Evolutionary conservation across 2,797 vertebrate species (phyloP), one percentile per base, ranked within the genome.

Genomic region (Danio tinwini): DNA sequence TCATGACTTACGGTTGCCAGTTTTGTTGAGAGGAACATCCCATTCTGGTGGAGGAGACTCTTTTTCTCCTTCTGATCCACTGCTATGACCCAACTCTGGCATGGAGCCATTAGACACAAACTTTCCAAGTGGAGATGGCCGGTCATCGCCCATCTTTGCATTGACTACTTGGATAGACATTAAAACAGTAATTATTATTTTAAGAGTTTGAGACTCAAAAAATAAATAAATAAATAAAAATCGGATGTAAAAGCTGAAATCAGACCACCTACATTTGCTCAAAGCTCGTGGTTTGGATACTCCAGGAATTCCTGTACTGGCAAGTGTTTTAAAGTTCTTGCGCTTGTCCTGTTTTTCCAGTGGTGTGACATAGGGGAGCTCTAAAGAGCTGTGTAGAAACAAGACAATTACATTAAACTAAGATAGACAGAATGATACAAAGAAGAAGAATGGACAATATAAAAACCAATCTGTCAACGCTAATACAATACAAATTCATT

Each of bases 11-110:
- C 97, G 93, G 91, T 93, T 92, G 89, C 91, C 91, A 76, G 91
- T 89, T 89, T 94, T 95, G 87, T 93, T 92, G 75, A 97, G 87
- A 7, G 98, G 97, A 52, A 98, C 89, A 16, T 98, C 98, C 98
- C 98, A 99, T 88, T 99, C 98, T 0, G 98, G 98, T 5, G 95
- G 90, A 0, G 96, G 93, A 37, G 95, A 97, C 80, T 99, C 97
- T 86, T 98, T 99, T 88, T 99, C 98, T 13, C 97, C 98, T 86
- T 99, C 98, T 11, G 97, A 99, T 88, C 97, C 96, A 91, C 97
- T 98, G 91, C 96, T 98, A 86, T 96, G 96, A 79, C 96, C 94
- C 13, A 94, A 90, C 86, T 99, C 97, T 17, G 95, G 94, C 59
- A 91, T 92, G 2, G 93, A 94, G 86, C 92, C 86, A 78, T 89